Conservation (phyloP, 2,888 invertebrate species). For the Ichneumon xanthorius region DNA sequence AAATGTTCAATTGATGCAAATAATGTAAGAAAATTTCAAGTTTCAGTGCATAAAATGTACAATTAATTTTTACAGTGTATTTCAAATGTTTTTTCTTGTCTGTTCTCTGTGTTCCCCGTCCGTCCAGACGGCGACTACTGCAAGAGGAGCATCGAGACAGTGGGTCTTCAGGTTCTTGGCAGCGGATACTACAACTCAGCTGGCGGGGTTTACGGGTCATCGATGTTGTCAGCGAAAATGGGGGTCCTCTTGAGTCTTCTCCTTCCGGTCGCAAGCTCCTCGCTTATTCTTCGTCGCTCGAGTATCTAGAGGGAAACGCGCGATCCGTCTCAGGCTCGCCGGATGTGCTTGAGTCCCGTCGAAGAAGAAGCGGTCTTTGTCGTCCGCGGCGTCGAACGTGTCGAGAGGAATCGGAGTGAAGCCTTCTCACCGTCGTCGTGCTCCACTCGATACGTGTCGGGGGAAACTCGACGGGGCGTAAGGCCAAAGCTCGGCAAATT, state of each 20-base stretch:
- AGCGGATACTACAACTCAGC: constrained; percentile 91
- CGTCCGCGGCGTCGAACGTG: constrained; percentile 49
- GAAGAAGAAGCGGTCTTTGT: constrained; percentile 38
- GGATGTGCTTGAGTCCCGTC: constrained; percentile 46
- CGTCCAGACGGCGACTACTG: constrained; percentile 92
- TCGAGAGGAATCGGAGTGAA: constrained; percentile 55
- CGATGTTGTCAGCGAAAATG: constrained; percentile 61
- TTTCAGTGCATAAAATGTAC: too few species aligned
- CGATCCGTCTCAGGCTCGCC: constrained; percentile 28
- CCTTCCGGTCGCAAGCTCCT: constrained; percentile 37
- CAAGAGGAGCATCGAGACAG: constrained; percentile 95
- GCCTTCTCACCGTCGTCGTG: not conserved
- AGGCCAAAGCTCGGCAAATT: constrained; percentile 31
- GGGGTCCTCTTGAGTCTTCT: constrained; percentile 47
- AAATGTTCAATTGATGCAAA: too few species aligned
- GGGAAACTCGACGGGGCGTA: constrained; percentile 24
- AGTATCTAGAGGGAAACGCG: constrained; percentile 42
- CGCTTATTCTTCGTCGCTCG: constrained; percentile 28
- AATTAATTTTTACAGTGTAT: too few species aligned
- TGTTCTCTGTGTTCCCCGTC: constrained; percentile 61
- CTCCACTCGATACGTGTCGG: constrained; percentile 36
- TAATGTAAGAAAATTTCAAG: too few species aligned
- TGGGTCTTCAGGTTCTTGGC: constrained; percentile 93
- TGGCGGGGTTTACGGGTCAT: constrained; percentile 51
- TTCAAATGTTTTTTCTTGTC: too few species aligned